Base-by-base conservation (phyloP, 1,140 invertebrate species). In the Parapsyche elsis region DNA sequence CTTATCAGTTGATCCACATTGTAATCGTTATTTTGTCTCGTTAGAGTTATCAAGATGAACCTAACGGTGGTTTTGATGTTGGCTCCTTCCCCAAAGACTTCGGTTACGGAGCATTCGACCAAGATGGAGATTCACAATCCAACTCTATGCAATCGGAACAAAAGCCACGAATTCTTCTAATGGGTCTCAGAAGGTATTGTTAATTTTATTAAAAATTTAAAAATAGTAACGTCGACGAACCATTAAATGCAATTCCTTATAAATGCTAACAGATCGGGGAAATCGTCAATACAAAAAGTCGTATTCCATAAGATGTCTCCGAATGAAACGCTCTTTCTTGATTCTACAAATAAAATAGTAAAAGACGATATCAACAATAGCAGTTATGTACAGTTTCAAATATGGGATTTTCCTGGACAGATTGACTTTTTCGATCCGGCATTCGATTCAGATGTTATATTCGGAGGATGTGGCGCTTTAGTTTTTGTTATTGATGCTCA, bases 281-380 rank as follows among this genome's bases (percentile, higher is more conserved):
- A 99, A 89, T 99, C 98, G n/a, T 99, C 98, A 0, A 99, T 99
- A 86, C 97, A 99, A 87, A 99, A 99, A 91, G 99, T 99, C 9
- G 98, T 99, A 12, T 99, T 99, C 89, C 98, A 99, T 86, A 99
- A 99, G 91, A 99, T 99, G 96, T 98, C 98, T 10, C 99, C 99
- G 9, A 99, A 99, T 90, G 98, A 99, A 90, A 99, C 99, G 2
- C 89, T 99, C n/a, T 99, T 99, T 85, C 89, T 99, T 49, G 98
- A 99, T 88, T 98, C 97, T 83, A 99, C 98, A 76, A 99, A 98
- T 86, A 98, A 99, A 91, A 98, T 99, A 83, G 95, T 98, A 1
- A 99, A 99, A 90, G 97, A 99, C 89, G 97, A 98, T 90, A 96
- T 96, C 80, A 95, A 97, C 83, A 98, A 99, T 84, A 91, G 97